Evolutionary conservation across 2,888 invertebrate species (phyloP).

Genomic region (Clanis bilineata): DNA sequence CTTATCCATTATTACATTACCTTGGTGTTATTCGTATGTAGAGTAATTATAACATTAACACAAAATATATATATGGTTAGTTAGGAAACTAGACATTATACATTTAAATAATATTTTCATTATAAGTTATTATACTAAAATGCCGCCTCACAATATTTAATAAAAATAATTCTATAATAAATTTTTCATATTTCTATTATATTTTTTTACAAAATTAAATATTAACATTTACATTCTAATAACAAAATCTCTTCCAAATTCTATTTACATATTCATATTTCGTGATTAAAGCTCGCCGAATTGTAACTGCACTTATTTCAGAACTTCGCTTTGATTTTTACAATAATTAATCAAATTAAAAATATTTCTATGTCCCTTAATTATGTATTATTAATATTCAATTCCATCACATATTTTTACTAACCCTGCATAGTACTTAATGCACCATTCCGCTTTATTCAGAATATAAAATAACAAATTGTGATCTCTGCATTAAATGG

Average conservation of each 20-base stretch:
- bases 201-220: slow-evolving; percentile 6
- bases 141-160: slow-evolving; percentile 10
- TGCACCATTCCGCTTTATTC: slow-evolving; percentile 6
- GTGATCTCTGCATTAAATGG: slow-evolving; percentile 6
- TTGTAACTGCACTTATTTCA: not conserved
- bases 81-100: not conserved
- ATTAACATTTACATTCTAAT: not conserved
- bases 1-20: not conserved
- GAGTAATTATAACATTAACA: not conserved
- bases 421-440: slow-evolving; percentile 2
- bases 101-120: not conserved
- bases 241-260: not conserved
- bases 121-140: not conserved
- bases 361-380: not conserved
- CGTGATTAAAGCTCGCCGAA: no score
- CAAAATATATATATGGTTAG: not conserved
- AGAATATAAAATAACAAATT: not conserved
- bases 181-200: slow-evolving; percentile 6
- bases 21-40: not conserved
- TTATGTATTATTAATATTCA: not conserved
- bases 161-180: not conserved
- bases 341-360: not conserved
- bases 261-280: not conserved
- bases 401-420: not conserved
- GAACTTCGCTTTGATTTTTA: not conserved